Evolutionary conservation across 1,140 invertebrate genomes (phyloP).

Genomic region (Vollenhovia emeryi): DNA sequence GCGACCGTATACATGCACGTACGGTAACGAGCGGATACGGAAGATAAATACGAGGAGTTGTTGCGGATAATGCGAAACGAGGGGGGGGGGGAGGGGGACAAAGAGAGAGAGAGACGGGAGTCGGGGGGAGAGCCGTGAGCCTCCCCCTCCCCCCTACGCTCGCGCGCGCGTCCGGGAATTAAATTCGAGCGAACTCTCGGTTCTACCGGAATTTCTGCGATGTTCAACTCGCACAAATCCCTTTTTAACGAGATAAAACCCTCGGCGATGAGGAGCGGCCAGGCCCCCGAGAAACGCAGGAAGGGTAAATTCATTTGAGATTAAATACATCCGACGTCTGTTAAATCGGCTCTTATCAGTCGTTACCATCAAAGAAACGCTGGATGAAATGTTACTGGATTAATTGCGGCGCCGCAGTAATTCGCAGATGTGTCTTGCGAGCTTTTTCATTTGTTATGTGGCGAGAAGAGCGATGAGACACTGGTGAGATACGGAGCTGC

Average conservation of each 20-base stretch:
- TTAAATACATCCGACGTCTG: constrained; percentile 56
- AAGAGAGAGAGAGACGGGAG: not conserved
- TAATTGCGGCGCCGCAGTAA: constrained; percentile 49
- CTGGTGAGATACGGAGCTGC: constrained; percentile 26
- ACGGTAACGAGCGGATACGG: constrained; percentile 55
- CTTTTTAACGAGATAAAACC: constrained; percentile 72
- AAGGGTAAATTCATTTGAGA: constrained; percentile 66
- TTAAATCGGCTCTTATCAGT: constrained; percentile 54
- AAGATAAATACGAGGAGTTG: constrained; percentile 71
- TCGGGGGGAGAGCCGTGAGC: not conserved
- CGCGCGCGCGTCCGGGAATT: constrained; percentile 58
- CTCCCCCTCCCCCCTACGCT: not conserved
- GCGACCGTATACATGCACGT: constrained; percentile 23
- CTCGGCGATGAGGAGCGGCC: constrained; percentile 38
- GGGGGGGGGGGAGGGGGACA: not conserved
- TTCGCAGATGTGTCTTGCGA: constrained; percentile 48
- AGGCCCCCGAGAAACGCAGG: constrained; percentile 33
- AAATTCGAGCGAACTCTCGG: constrained; percentile 68
- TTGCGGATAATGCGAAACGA: constrained; percentile 63
- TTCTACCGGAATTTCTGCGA: constrained; percentile 61
- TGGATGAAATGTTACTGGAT: constrained; percentile 56
- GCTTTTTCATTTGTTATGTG: constrained; percentile 58
- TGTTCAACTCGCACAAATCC: constrained; percentile 66
- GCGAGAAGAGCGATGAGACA: constrained; percentile 53
- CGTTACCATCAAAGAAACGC: constrained; percentile 49